Percentiles rank a stretch among this genome's conserved stretches.
Evolutionary conservation across 2,113 vertebrate genomes (phyloP).

Genomic region (Colaptes auratus): DNA sequence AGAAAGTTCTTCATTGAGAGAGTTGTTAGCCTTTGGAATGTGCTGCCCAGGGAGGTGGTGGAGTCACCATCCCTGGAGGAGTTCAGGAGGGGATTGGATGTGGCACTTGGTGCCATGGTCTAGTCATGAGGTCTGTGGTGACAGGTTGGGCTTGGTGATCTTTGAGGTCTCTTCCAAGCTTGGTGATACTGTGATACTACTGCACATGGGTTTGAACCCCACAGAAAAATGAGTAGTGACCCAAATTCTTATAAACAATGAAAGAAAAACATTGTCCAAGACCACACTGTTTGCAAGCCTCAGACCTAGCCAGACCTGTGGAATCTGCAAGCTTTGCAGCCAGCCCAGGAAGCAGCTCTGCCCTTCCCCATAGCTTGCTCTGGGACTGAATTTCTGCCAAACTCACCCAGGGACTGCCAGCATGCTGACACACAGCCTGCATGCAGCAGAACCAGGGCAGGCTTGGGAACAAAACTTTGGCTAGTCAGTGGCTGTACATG

Average conservation of each 20-base stretch:
- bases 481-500: not conserved
- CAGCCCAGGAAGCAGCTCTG: not conserved
- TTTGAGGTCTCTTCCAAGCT: too few relatives aligned
- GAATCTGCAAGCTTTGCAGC: not conserved
- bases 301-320: not conserved
- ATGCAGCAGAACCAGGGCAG: not conserved
- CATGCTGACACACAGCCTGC: not conserved
- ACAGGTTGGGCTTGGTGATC: too few relatives aligned
- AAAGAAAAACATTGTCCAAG: not conserved
- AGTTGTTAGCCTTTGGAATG: too few relatives aligned
- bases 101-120: too few relatives aligned
- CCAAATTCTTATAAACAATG: not conserved
- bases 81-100: too few relatives aligned
- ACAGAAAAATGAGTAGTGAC: not conserved
- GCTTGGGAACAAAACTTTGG: not conserved
- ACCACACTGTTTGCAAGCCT: not conserved
- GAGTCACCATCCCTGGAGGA: too few relatives aligned
- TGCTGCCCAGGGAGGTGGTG: too few relatives aligned
- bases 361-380: not conserved
- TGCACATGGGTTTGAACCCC: not conserved
- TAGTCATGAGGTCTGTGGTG: too few relatives aligned
- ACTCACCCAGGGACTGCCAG: not conserved
- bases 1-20: too few relatives aligned
- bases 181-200: too few relatives aligned
- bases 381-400: not conserved